Evolutionary conservation across 2,888 invertebrate genomes (phyloP), one percentile per base, ranked within the genome.

Genomic region (Troides aeacus): DNA sequence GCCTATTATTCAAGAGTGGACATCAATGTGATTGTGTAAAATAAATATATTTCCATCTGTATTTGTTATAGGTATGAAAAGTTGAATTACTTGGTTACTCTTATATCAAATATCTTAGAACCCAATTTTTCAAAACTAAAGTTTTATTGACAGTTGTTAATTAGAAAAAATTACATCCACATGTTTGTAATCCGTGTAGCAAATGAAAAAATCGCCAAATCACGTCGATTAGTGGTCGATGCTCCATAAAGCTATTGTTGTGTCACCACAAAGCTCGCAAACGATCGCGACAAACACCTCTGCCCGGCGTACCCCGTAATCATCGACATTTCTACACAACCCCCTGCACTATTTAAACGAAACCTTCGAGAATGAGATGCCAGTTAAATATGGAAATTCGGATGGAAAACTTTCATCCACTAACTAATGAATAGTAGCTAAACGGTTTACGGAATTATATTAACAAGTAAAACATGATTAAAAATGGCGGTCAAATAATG

Each of bases 201-300:
- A 74, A 72, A 72, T 76, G 79, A 77, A 81, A 87, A 90, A 90
- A 82, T 72, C 78, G 92, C 81, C 88, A 82, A 86, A 87, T 92
- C 92, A 92, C 86, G 92, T 87, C 92, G 92, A 92, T 92, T 92
- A 92, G 91, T 85, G 84, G 75, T 79, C 84, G 81, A 86, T 89
- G 89, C 87, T 87, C 83, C 85, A 89, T 86, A 87, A 86, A 83
- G 83, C 86, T 82, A 88, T 90, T 91, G 89, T 91, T 79, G 76
- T 71, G 75, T 74, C 81, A 75, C 83, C 86, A 90, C 90, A 90
- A 90, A 82, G 84, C 84, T 72, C 74, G 72, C 77, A 80, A 82
- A 78, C 83, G 82, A 81, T 80, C 78, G 76, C 79, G 82, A 80
- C 81, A 78, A 79, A 75, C 71, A 72, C 73, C 83, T 85, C 88